These are phyloP conservation scores for Acrocyrtus sp. DNA, from an alignment of 2,888 invertebrate species.

Conservation along the genomic window DNA sequence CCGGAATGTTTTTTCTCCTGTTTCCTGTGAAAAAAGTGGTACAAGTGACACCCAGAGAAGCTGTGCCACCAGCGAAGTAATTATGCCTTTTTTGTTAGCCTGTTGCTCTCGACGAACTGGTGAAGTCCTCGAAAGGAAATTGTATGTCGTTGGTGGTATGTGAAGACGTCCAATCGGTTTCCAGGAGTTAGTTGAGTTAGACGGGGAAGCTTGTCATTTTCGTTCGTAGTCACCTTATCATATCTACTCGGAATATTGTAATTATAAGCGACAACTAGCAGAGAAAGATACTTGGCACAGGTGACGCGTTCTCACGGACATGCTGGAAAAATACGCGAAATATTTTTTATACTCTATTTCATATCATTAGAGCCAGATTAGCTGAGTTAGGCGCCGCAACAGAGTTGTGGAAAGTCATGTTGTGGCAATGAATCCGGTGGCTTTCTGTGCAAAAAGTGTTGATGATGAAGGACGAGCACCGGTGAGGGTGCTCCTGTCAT, in stretches of 20 bases:
- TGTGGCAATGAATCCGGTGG: slow-evolving; percentile 36
- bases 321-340: too few species aligned
- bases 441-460: slow-evolving; percentile 43
- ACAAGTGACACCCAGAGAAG: neutral
- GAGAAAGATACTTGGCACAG: neutral
- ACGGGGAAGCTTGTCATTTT: neutral
- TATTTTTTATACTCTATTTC: too few species aligned
- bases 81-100: neutral
- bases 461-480: neutral
- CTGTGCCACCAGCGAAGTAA: too few species aligned
- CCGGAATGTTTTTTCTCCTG: slow-evolving; percentile 20
- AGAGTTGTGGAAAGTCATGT: too few species aligned
- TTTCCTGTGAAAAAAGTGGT: neutral
- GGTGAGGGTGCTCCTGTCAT: neutral
- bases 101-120: neutral
- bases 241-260: too few species aligned
- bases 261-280: neutral
- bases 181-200: too few species aligned
- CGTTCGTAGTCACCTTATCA: too few species aligned
- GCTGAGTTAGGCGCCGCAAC: too few species aligned
- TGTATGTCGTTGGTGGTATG: too few species aligned
- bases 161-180: too few species aligned
- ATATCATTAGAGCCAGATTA: too few species aligned
- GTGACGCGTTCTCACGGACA: neutral
- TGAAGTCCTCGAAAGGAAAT: neutral